These are phyloP conservation scores for Leucozona laternaria DNA, from an alignment of 2,888 invertebrate genomes.

Conservation along the genomic window DNA sequence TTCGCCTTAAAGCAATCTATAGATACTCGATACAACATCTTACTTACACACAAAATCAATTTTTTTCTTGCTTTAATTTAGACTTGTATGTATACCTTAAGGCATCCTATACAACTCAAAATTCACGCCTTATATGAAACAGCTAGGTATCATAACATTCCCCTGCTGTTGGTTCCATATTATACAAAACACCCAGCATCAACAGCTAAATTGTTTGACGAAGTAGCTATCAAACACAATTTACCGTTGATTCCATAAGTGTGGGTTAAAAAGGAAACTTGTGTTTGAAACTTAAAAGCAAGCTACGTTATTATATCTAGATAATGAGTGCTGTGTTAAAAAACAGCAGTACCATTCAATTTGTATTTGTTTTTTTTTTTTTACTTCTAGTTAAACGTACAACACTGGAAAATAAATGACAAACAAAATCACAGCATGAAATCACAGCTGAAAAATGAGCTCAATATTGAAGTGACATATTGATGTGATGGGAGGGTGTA, in stretches of 20 bases:
- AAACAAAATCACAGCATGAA: conserved; percentile 11
- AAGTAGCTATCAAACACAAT: neutral
- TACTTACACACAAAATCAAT: too few relatives aligned
- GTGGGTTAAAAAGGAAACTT: conserved; percentile 15
- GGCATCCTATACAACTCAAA: too few relatives aligned
- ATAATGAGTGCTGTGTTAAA: neutral
- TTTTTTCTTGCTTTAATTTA: too few relatives aligned
- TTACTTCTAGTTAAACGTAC: neutral
- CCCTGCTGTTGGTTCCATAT: neutral
- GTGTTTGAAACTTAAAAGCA: neutral
- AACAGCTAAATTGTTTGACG: neutral
- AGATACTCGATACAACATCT: too few relatives aligned
- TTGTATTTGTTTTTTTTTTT: neutral
- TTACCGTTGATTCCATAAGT: neutral
- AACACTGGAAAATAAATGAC: neutral
- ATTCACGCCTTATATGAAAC: too few relatives aligned
- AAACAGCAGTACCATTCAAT: neutral
- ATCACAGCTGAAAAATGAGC: conserved; percentile 26
- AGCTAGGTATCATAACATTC: too few relatives aligned
- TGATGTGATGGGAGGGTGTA: neutral
- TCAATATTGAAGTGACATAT: conserved; percentile 18
- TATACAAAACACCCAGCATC: neutral
- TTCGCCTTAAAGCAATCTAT: too few relatives aligned
- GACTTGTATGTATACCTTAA: too few relatives aligned
- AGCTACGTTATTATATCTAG: neutral